Base-by-base conservation (phyloP, 2,888 invertebrate species). In the Meiosimyza platycephala region DNA sequence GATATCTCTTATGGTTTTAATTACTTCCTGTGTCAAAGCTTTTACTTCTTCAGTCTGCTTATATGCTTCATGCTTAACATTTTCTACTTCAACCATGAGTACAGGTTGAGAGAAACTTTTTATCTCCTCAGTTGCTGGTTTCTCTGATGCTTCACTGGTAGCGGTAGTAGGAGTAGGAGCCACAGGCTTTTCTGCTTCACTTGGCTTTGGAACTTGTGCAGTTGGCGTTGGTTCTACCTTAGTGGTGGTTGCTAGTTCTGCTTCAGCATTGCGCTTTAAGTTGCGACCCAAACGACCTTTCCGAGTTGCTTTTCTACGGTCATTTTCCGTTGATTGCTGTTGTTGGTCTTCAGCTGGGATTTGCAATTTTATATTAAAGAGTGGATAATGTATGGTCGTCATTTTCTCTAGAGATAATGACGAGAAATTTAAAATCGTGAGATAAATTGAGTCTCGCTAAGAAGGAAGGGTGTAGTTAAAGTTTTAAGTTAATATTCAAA, bases 1-100 rank as follows among this genome's bases (percentile, higher is more conserved):
- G 74, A 99, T 98, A 88, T 99, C 99, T 71, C 98, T 90, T 77
- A 99, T 97, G 0, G 98, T 99, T 88, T 98, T 97, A 62, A 98
- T 97, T 73, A 98, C 92, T 89, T 99, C 98, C 86, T 98, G 97
- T 0, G 97, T 98, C 72, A 98, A 85, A 0, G 98, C 98, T 89
- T 98, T 99, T 15, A 99, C 94, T 89, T 99, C 98, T 84, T 97
- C 97, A 0, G 95, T 97, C 85, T 94, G 94, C 77, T 93, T 90
- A 85, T 95, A 98, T 79, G 95, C 93, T 76, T 96, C 93, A 80
- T 97, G 95, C 72, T 92, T 90, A 69, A 98, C 87, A 89, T 99
- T 99, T 85, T 97, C 97, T 28, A 97, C 96, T 88, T 98, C 96
- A 0, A 94, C 97, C 95, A 99, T 96, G 75, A 98, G 86, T 18